A percentile compares a stretch with the other conserved stretches of the same genome.
phyloP scores from a whole-genome alignment of 2,888 invertebrate species.

The Dolichopus griseipennis region DNA sequence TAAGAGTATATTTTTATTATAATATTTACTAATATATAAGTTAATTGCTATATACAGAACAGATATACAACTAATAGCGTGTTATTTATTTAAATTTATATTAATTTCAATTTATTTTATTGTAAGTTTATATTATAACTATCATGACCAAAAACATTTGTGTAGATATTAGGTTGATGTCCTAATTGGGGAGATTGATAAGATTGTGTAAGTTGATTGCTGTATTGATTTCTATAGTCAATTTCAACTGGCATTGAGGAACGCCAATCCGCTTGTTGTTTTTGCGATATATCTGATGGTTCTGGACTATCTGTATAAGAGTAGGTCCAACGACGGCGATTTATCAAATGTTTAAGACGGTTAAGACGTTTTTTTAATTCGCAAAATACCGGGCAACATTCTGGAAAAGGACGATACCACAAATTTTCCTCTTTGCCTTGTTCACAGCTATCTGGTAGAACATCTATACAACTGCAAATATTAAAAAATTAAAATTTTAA shows the following conservation, averaged over 20 bases:
- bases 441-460: constrained; percentile 37
- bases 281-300: neutral
- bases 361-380: constrained; percentile 39
- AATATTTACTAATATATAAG: too few species aligned
- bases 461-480: constrained; percentile 34
- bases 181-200: neutral
- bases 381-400: constrained; percentile 40
- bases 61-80: too few species aligned
- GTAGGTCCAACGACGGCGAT: constrained; percentile 8
- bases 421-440: constrained; percentile 41
- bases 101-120: too few species aligned
- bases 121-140: neutral
- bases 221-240: neutral
- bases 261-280: neutral
- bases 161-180: neutral
- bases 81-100: too few species aligned
- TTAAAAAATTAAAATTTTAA: constrained; percentile 14
- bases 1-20: too few species aligned
- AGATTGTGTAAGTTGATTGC: neutral
- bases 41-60: too few species aligned
- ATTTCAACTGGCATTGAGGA: neutral
- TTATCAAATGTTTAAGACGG: constrained; percentile 28
- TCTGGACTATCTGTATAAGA: neutral
- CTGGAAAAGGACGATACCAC: constrained; percentile 40
- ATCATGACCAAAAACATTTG: constrained; percentile 1